Conservation (phyloP, 2,888 invertebrate genomes). For the Cactoblastis cactorum region DNA sequence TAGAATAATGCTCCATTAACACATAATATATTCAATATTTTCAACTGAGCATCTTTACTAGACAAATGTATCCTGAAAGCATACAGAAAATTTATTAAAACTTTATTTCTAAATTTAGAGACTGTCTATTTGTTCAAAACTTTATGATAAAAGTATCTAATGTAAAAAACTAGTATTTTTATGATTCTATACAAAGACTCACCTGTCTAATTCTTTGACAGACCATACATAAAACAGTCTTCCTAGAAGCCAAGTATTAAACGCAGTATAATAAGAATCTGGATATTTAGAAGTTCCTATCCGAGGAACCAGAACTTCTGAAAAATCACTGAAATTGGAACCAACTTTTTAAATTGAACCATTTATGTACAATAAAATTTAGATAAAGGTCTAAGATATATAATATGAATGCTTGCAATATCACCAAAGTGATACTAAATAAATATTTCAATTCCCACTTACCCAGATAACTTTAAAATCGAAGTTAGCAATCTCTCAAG, state of each 20-base stretch:
- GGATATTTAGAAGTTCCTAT: conserved; percentile 61
- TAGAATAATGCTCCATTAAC: conserved; percentile 73
- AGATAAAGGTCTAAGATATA: no score
- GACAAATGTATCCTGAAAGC: conserved; percentile 69
- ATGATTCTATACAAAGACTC: no score
- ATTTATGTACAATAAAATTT: no score
- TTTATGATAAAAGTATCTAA: neutral
- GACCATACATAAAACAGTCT: conserved; percentile 82
- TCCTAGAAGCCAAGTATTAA: conserved; percentile 84
- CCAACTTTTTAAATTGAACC: no score
- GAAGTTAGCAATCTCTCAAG: conserved; percentile 79
- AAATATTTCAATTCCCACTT: conserved; percentile 20
- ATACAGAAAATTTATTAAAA: no score
- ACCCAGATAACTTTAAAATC: conserved; percentile 79
- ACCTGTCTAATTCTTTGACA: conserved; percentile 71
- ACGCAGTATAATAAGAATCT: conserved; percentile 72
- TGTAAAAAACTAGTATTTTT: no score
- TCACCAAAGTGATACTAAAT: neutral
- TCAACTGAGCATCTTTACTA: conserved; percentile 77
- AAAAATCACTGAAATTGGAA: conserved; percentile 68
- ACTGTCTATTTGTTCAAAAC: no score
- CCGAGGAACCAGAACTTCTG: conserved; percentile 75
- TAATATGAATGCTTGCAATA: neutral
- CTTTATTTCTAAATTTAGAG: no score
- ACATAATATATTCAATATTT: conserved; percentile 74